Evolutionary conservation across 2,888 invertebrate species (phyloP).

Genomic region (Drosophila mimetica): DNA sequence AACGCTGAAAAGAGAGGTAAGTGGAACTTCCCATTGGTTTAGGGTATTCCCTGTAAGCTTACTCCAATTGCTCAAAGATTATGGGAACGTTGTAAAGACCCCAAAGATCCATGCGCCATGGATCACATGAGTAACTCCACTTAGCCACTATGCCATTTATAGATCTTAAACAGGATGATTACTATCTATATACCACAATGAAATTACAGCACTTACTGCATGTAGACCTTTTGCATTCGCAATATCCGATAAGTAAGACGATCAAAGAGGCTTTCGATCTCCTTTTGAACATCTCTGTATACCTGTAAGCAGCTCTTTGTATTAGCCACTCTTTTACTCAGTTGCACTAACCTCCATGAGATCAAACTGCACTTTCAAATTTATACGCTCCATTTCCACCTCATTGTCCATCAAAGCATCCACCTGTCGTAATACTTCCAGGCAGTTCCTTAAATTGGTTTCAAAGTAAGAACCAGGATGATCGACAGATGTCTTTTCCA

Average conservation of each 20-base stretch:
- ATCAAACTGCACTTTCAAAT: constrained; percentile 21
- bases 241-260: constrained; percentile 75
- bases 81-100: constrained; percentile 77
- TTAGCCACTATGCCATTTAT: constrained; percentile 62
- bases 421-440: constrained; percentile 47
- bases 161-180: constrained; percentile 45
- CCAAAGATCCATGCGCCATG: constrained; percentile 80
- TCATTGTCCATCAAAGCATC: constrained; percentile 56
- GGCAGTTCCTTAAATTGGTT: constrained; percentile 49
- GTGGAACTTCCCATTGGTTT: neutral
- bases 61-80: constrained; percentile 63
- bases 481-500: constrained; percentile 39
- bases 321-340: neutral
- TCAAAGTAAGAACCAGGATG: constrained; percentile 66
- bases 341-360: constrained; percentile 45
- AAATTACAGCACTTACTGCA: constrained; percentile 66
- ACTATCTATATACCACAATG: no score
- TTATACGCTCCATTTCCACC: constrained; percentile 42
- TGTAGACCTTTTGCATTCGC: constrained; percentile 71
- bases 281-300: constrained; percentile 48
- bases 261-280: constrained; percentile 69
- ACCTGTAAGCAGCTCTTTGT: constrained; percentile 36
- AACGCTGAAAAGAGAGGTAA: constrained; percentile 48
- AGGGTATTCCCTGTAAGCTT: constrained; percentile 17
- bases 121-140: constrained; percentile 58